Percentiles rank a stretch among this genome's conserved stretches.
phyloP scores from a whole-genome alignment of 64 coral and sea anemone genomes.

The Actinia equina region DNA sequence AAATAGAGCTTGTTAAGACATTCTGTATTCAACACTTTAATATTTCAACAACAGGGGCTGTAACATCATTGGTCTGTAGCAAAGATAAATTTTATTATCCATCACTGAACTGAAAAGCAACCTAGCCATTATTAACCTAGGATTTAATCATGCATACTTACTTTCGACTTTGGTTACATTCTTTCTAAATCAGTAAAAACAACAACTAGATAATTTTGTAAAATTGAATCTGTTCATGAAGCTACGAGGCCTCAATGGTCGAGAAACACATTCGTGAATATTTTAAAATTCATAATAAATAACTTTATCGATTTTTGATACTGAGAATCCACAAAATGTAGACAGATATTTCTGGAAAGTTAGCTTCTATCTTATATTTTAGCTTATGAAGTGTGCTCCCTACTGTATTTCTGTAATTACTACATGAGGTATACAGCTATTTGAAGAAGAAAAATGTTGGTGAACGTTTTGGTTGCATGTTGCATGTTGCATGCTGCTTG shows the following conservation, averaged over 20 bases:
- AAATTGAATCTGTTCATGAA: background rate
- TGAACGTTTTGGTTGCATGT: no score
- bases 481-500: no score
- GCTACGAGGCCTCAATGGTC: background rate
- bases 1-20: no score
- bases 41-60: no score
- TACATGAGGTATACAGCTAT: no score
- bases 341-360: background rate
- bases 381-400: background rate
- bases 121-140: no score
- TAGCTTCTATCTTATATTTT: background rate
- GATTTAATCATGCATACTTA: background rate
- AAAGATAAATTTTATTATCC: no score
- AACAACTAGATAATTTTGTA: background rate
- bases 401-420: background rate
- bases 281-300: conserved; percentile 8
- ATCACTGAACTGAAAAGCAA: no score
- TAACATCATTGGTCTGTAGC: no score
- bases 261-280: background rate
- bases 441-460: no score
- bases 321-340: background rate
- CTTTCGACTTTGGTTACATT: background rate
- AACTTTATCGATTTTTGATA: conserved; percentile 1
- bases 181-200: background rate
- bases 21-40: no score